Percentiles rank a stretch among this genome's conserved stretches.
Evolutionary conservation across 2,888 invertebrate species (phyloP).

Genomic region (Athetis lepigone): DNA sequence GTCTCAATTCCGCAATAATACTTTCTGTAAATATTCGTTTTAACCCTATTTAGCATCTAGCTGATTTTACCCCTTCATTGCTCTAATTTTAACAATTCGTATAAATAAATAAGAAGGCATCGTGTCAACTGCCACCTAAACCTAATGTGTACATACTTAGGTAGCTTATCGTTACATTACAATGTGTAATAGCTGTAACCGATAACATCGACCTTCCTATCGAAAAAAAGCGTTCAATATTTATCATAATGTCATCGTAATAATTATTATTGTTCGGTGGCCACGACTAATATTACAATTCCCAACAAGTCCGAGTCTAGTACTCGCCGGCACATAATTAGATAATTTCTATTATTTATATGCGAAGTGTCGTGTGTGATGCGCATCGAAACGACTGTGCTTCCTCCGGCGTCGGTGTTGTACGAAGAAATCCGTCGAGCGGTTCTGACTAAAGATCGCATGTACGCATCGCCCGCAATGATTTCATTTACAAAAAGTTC

Average conservation of each 20-base stretch:
- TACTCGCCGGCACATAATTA: conserved; percentile 85
- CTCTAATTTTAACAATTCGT: conserved; percentile 49
- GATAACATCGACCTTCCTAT: conserved; percentile 87
- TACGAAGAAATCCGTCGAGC: conserved; percentile 81
- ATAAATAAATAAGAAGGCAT: conserved; percentile 56
- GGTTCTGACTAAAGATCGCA: conserved; percentile 87
- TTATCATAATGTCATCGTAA: conserved; percentile 82
- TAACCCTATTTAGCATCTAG: background rate
- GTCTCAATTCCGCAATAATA: background rate
- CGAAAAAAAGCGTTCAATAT: conserved; percentile 82
- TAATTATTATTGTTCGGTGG: conserved; percentile 77
- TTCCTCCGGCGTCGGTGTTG: conserved; percentile 78
- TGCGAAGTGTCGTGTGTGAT: conserved; percentile 80
- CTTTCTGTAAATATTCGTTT: too few species aligned
- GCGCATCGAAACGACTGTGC: conserved; percentile 80
- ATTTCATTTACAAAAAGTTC: conserved; percentile 85
- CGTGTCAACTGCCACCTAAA: conserved; percentile 62
- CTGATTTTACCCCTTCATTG: background rate
- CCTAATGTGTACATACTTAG: conserved; percentile 77
- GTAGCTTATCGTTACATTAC: conserved; percentile 84
- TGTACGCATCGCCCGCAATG: conserved; percentile 78
- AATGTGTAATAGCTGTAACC: conserved; percentile 86
- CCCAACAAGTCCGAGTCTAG: conserved; percentile 78
- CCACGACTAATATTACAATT: conserved; percentile 79
- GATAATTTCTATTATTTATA: conserved; percentile 90